These are phyloP conservation scores for Athripsodes cinereus DNA, from an alignment of 2,888 invertebrate genomes.

Conservation along the genomic window DNA sequence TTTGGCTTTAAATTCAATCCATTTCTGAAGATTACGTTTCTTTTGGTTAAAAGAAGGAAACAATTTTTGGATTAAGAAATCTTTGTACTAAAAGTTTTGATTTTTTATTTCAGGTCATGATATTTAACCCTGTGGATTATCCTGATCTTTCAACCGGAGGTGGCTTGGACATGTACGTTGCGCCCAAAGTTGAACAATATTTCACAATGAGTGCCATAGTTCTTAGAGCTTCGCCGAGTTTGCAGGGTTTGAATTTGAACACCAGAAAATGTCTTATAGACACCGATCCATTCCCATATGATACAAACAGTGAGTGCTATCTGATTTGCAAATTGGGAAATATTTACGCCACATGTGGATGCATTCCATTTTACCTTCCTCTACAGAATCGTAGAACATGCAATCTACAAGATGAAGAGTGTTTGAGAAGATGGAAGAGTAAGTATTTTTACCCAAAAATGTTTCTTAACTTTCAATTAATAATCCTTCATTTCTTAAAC, in stretches of 20 bases:
- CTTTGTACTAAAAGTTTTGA: no score
- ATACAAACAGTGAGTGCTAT: slow-evolving; percentile 55
- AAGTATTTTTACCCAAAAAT: neutral
- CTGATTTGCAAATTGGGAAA: slow-evolving; percentile 51
- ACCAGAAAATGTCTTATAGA: slow-evolving; percentile 53
- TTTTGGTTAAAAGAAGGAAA: no score
- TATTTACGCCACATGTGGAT: slow-evolving; percentile 47
- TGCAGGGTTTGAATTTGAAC: slow-evolving; percentile 41
- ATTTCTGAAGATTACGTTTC: no score
- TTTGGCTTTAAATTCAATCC: no score
- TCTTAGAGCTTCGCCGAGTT: slow-evolving; percentile 38
- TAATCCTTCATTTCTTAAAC: no score
- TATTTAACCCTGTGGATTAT: slow-evolving; percentile 52
- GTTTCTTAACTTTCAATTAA: no score
- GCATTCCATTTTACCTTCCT: slow-evolving; percentile 53
- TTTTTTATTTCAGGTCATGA: slow-evolving; percentile 46
- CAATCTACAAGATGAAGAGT: slow-evolving; percentile 47
- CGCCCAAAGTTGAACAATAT: slow-evolving; percentile 32
- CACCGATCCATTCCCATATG: slow-evolving; percentile 43
- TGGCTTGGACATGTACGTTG: slow-evolving; percentile 34
- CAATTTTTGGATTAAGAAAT: no score
- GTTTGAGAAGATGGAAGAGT: slow-evolving; percentile 37
- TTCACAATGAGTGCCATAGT: slow-evolving; percentile 17
- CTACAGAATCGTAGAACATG: slow-evolving; percentile 41
- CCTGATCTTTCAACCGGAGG: slow-evolving; percentile 55